phyloP scores from a whole-genome alignment of 2,888 invertebrate species.

The Nezara viridula region DNA sequence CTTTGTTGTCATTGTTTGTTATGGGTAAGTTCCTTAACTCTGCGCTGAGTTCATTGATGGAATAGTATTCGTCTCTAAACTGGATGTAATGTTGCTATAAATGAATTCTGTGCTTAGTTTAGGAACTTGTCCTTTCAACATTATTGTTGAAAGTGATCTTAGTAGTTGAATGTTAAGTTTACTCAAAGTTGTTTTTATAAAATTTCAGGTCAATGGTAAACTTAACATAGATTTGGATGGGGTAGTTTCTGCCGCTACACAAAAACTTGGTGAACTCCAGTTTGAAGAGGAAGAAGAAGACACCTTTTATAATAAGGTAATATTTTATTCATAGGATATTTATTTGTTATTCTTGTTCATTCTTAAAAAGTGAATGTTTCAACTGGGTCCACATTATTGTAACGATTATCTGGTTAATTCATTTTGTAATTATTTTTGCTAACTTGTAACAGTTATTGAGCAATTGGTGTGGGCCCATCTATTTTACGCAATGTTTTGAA shows the following conservation, averaged over 20 bases:
- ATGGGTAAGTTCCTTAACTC: neutral
- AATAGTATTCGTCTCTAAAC: no score
- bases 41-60: no score
- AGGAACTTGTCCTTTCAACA: no score
- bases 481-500: no score
- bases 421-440: no score
- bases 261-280: constrained; percentile 87
- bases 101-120: no score
- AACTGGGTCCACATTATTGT: no score
- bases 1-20: neutral
- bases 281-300: constrained; percentile 97
- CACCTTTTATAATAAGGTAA: constrained; percentile 81
- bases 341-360: neutral
- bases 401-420: no score
- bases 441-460: no score
- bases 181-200: neutral
- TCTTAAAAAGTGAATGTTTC: no score
- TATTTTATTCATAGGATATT: neutral
- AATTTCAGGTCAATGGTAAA: constrained; percentile 77
- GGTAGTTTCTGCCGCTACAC: constrained; percentile 76
- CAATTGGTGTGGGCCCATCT: no score
- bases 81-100: neutral
- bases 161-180: neutral
- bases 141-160: neutral
- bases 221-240: constrained; percentile 65